Percentiles rank a stretch among this genome's conserved stretches.
phyloP scores from a whole-genome alignment of 64 coral and sea anemone genomes.

The Pocillopora damicornis region DNA sequence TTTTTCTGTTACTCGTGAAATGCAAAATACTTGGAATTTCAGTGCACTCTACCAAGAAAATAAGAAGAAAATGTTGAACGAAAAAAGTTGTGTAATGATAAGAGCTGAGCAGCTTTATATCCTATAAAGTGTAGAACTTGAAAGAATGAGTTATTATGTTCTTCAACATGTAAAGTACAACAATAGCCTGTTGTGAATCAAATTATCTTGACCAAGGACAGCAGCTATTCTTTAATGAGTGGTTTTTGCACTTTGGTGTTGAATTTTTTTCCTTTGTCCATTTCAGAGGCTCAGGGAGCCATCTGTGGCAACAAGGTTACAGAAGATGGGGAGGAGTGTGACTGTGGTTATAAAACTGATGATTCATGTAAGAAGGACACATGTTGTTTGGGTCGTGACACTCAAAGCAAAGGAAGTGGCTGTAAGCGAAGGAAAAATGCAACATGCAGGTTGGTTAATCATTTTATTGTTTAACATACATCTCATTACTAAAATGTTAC shows the following conservation, averaged over 20 bases:
- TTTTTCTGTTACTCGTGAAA: too few relatives aligned
- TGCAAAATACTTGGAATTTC: too few relatives aligned
- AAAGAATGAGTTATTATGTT: too few relatives aligned
- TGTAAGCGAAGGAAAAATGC: conserved; percentile 14
- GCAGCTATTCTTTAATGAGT: background rate
- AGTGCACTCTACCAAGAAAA: too few relatives aligned
- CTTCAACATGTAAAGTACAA: too few relatives aligned
- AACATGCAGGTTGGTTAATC: conserved; percentile 69
- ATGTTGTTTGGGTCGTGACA: conserved; percentile 50
- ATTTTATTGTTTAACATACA: background rate
- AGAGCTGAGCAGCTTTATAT: too few relatives aligned
- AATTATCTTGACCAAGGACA: too few relatives aligned
- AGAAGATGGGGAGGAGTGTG: conserved; percentile 77
- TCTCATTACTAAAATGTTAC: background rate
- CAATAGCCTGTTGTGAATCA: too few relatives aligned
- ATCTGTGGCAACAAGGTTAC: conserved; percentile 94
- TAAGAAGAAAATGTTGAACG: too few relatives aligned
- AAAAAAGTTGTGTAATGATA: too few relatives aligned
- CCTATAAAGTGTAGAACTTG: too few relatives aligned
- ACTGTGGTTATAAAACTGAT: conserved; percentile 76
- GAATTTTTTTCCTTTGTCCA: background rate
- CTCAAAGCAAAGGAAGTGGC: too few relatives aligned
- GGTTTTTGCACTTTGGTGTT: background rate
- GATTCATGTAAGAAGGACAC: conserved; percentile 5
- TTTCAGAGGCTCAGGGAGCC: conserved; percentile 52